These are phyloP conservation scores for Hydropotes inermis DNA, from an alignment of 2,113 vertebrate genomes.

Conservation along the genomic window DNA sequence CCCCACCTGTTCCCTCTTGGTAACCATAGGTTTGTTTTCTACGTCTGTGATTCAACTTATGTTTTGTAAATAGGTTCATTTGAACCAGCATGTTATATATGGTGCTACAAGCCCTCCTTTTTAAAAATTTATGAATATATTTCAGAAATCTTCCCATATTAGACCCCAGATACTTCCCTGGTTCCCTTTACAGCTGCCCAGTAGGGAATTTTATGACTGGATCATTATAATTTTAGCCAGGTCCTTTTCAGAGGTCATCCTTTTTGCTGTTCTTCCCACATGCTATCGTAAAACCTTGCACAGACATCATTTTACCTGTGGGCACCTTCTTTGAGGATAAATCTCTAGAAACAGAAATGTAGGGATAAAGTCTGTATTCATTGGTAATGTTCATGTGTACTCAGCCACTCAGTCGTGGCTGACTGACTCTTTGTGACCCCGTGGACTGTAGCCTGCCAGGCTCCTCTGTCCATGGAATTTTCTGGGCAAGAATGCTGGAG, in stretches of 20 bases:
- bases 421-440: neutral
- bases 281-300: neutral
- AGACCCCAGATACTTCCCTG: neutral
- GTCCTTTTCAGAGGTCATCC: neutral
- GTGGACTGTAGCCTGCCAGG: neutral
- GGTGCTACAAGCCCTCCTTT: neutral
- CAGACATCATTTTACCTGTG: neutral
- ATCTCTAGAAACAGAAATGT: neutral
- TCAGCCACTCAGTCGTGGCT: neutral
- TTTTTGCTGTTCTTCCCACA: neutral
- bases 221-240: neutral
- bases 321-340: neutral
- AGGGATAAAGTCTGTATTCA: neutral
- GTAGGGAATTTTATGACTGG: neutral
- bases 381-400: neutral
- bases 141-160: conserved; percentile 1
- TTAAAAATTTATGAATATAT: neutral
- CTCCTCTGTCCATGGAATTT: neutral
- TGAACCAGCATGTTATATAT: neutral
- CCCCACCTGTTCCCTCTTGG: accelerated
- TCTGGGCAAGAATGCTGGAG: neutral
- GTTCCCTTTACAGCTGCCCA: neutral
- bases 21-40: neutral
- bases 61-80: neutral
- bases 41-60: neutral